Evolutionary conservation across 2,797 vertebrate species (phyloP), one percentile per base, ranked within the genome.

Genomic region (Acipenser transmontanus): DNA sequence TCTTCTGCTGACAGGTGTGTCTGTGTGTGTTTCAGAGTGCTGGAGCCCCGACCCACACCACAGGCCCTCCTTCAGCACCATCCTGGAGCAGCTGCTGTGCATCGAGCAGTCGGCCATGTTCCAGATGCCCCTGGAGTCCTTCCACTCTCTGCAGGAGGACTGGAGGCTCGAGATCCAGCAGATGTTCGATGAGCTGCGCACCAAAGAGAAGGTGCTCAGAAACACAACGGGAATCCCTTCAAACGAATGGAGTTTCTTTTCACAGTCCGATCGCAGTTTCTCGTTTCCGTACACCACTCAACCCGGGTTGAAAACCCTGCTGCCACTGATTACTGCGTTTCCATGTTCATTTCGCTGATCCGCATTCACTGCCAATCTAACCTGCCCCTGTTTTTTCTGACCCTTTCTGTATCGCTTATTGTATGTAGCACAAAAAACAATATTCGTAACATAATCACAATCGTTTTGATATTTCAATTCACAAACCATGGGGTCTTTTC

Each of bases 41-140:
- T 97, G 94, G 94, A 90, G 89, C 77, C 86, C 94, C 0, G 91
- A 91, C 70, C 93, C 95, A 1, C 94, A 87, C 6, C 82, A 85
- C 70, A 84, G 94, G 49, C 94, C 94, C 0, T 88, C 86, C 49
- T 95, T 95, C 61, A 77, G 77, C 70, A 88, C 67, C 77, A 95
- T 97, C 84, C 79, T 95, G 75, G 81, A 74, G 60, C 85, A 83
- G 6, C 87, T 97, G 54, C 82, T 85, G 77, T 82, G 85, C 75
- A 94, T 95, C 1, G 94, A 97, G 76, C 91, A 92, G 81, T 97
- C 93, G 0, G 84, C 93, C 76, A 91, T 95, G 84, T 95, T 96
- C 75, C 91, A 94, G 81, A 95, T 97, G 93, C 94, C 94, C 0
- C 85, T 95, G 67, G 94, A 95, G 77, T 95, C 93, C 8, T 97